Evolutionary conservation across 2,113 vertebrate genomes (phyloP), one percentile per base, ranked within the genome.

Genomic region (Choloepus hoffmanni): DNA sequence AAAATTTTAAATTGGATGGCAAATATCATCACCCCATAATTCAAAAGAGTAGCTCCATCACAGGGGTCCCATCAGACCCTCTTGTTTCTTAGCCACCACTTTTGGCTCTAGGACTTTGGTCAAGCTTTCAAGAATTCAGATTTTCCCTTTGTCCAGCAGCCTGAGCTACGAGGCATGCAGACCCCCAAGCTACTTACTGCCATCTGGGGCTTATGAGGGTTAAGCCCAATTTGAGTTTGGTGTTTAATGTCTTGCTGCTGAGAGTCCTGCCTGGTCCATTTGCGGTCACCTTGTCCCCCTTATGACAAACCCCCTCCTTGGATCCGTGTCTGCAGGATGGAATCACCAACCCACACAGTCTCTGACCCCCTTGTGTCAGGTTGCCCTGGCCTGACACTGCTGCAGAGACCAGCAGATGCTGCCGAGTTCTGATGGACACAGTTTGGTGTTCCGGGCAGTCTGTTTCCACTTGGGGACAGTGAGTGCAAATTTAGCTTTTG

Each of bases 381-480:
- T 28, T 0, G 0, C 78, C 23, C 45, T 8, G 40, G 58, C 45
- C 83, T 40, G 53, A 82, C 65, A 9, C 7, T 40, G 24, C 11
- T 30, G 16, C 50, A 19, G 21, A 73, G 76, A 83, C 30, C 23
- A 19, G 33, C 95, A 93, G 85, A 55, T 95, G 93, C 53, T 77
- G 58, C 33, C 0, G 0, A 9, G 78, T 70, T 19, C 67, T n/a
- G 89, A 67, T 3, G 55, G 62, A 81, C 3, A 13, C 40, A 62
- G 58, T 78, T 26, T 26, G 53, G 90, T 1, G 1, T 65, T 90
- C 58, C 0, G 0, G 58, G 85, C 77, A 55, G 88, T 76, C 76
- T 95, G 89, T 94, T 94, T 91, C 81, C 77, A 81, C 50, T 28
- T 83, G 90, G 85, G 85, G 93, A 88, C 84, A 30, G 81, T 45